Conservation (phyloP, 2,888 invertebrate species). For the Dynastes hyllus region DNA sequence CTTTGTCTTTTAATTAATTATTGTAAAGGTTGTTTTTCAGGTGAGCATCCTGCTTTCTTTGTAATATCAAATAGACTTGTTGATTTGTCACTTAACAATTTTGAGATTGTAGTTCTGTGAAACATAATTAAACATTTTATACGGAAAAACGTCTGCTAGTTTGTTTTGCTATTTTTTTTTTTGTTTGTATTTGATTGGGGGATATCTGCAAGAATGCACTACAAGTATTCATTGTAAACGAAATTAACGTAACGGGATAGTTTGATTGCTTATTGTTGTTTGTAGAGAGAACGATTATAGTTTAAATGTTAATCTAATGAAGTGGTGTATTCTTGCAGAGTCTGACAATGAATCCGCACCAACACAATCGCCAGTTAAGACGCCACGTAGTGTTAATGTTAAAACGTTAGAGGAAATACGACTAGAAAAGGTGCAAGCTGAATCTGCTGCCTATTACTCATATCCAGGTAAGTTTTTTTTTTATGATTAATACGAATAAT, state of each 20-base stretch:
- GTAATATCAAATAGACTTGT: slow-evolving; percentile 39
- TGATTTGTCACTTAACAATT: slow-evolving; percentile 46
- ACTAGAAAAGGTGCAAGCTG: slow-evolving; percentile 81
- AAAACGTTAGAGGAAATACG: slow-evolving; percentile 82
- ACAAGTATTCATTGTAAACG: slow-evolving; percentile 53
- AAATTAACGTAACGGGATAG: slow-evolving; percentile 12
- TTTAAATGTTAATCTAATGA: slow-evolving; percentile 51
- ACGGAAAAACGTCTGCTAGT: slow-evolving; percentile 43
- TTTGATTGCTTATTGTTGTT: slow-evolving; percentile 35
- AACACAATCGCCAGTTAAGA: slow-evolving; percentile 75
- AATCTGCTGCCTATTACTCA: slow-evolving; percentile 82
- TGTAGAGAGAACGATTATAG: slow-evolving; percentile 14
- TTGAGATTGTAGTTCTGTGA: slow-evolving; percentile 50
- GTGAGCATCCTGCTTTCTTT: slow-evolving; percentile 46
- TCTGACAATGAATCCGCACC: slow-evolving; percentile 84
- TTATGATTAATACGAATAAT: not conserved
- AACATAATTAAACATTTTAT: slow-evolving; percentile 53
- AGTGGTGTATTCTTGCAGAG: slow-evolving; percentile 82
- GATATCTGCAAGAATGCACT: slow-evolving; percentile 71
- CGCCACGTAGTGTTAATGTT: slow-evolving; percentile 70
- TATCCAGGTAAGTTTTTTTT: slow-evolving; percentile 71
- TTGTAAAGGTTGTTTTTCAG: slow-evolving; percentile 44
- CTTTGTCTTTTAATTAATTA: slow-evolving; percentile 25
- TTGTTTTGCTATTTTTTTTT: not conserved
- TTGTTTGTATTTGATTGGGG: slow-evolving; percentile 1